Percentiles rank a stretch among this genome's conserved stretches.
phyloP scores from a whole-genome alignment of 1,140 invertebrate species.

The Ephestia elutella region DNA sequence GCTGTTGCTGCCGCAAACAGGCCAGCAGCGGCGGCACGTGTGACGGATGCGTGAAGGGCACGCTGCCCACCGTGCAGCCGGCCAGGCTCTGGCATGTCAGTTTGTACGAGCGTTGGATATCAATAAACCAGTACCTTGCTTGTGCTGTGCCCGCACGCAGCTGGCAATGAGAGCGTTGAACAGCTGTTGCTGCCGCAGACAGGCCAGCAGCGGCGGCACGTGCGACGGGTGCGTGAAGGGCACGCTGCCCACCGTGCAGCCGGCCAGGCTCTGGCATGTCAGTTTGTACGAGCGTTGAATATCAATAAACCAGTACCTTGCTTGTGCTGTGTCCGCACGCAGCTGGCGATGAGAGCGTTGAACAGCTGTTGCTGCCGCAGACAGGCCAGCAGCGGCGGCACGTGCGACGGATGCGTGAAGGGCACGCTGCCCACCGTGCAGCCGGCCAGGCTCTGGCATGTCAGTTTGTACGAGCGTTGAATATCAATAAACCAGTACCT shows the following conservation, averaged over 20 bases:
- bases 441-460: too few species aligned
- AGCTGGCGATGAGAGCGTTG: slow-evolving; percentile 90
- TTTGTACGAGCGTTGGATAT: too few species aligned
- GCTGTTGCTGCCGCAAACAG: slow-evolving; percentile 89
- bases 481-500: too few species aligned
- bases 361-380: slow-evolving; percentile 94
- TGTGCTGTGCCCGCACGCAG: slow-evolving; percentile 87
- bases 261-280: slow-evolving; percentile 79
- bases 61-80: slow-evolving; percentile 85
- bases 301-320: too few species aligned
- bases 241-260: slow-evolving; percentile 86
- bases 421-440: slow-evolving; percentile 88
- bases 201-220: slow-evolving; percentile 90
- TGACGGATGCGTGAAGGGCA: slow-evolving; percentile 95
- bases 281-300: too few species aligned
- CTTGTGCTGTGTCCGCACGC: slow-evolving; percentile 85
- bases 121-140: too few species aligned
- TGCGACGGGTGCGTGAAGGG: slow-evolving; percentile 96
- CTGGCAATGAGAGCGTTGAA: slow-evolving; percentile 93
- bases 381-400: slow-evolving; percentile 89
- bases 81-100: slow-evolving; percentile 77
- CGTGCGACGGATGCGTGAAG: slow-evolving; percentile 94
- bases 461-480: too few species aligned
- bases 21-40: slow-evolving; percentile 93
- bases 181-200: slow-evolving; percentile 90